phyloP scores from a whole-genome alignment of 2,113 vertebrate genomes.

The Cephalophus harveyi region DNA sequence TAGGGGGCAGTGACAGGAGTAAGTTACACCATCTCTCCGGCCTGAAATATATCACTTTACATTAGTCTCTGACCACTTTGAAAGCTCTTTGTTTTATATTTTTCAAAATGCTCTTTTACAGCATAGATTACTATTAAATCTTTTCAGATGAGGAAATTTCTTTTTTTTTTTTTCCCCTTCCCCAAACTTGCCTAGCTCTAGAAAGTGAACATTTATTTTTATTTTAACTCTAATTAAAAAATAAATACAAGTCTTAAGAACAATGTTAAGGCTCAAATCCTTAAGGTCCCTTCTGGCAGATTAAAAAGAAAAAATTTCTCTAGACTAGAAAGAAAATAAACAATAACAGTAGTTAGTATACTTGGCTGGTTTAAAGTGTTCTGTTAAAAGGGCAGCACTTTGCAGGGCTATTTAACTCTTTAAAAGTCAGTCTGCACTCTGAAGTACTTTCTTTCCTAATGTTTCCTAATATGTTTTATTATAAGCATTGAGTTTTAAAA shows the following conservation, averaged over 20 bases:
- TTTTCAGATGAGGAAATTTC: slow-evolving; percentile 71
- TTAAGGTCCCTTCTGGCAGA: slow-evolving; percentile 71
- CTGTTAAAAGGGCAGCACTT: slow-evolving; percentile 42
- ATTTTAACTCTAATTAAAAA: slow-evolving; percentile 72
- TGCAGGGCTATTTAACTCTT: slow-evolving; percentile 42
- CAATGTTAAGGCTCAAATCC: slow-evolving; percentile 66
- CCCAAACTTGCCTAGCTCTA: slow-evolving; percentile 33
- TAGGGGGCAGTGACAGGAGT: slow-evolving; percentile 81
- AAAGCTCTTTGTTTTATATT: slow-evolving; percentile 83
- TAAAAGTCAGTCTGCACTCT: background rate
- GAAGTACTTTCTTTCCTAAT: background rate
- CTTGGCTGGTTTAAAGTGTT: slow-evolving; percentile 64
- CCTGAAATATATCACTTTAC: slow-evolving; percentile 87
- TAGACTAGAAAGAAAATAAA: slow-evolving; percentile 74
- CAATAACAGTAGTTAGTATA: slow-evolving; percentile 69
- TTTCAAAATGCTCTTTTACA: slow-evolving; percentile 74
- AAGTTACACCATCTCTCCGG: slow-evolving; percentile 83
- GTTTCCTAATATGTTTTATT: background rate
- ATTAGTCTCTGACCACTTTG: slow-evolving; percentile 79
- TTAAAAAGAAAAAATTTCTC: slow-evolving; percentile 56
- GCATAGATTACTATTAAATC: slow-evolving; percentile 72
- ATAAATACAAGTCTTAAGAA: slow-evolving; percentile 63
- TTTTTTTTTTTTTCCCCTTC: background rate
- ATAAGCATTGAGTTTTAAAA: background rate
- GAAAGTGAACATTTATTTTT: slow-evolving; percentile 68